Percentiles rank a stretch among this genome's conserved stretches.
phyloP scores from a whole-genome alignment of 2,797 vertebrate species.

The Aulostomus chinensis region DNA sequence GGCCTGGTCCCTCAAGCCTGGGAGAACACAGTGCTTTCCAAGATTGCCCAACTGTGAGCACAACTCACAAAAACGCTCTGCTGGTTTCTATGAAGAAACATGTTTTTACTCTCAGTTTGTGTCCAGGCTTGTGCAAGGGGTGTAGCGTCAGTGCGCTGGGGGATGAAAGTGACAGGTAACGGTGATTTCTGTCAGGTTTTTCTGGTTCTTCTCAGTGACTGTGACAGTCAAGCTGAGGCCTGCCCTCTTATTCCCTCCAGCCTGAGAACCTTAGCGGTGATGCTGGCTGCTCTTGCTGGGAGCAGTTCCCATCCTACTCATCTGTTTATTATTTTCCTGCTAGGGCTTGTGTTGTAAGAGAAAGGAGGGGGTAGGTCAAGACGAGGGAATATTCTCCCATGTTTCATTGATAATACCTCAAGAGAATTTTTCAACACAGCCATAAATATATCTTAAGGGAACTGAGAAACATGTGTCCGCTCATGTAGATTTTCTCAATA shows the following conservation, averaged over 20 bases:
- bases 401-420: conserved; percentile 67
- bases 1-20: conserved; percentile 39
- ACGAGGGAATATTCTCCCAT: conserved; percentile 66
- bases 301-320: conserved; percentile 80
- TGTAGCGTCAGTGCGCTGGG: conserved; percentile 31
- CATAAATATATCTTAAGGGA: conserved; percentile 34
- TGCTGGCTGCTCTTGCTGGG: conserved; percentile 67
- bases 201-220: conserved; percentile 71
- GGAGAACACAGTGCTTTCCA: conserved; percentile 46
- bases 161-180: conserved; percentile 77
- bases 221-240: conserved; percentile 73
- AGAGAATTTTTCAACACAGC: conserved; percentile 47
- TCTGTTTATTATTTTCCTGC: conserved; percentile 86
- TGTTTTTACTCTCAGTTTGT: conserved; percentile 38
- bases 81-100: conserved; percentile 24
- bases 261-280: conserved; percentile 77
- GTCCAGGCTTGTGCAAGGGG: conserved; percentile 61
- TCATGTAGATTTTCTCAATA: conserved; percentile 11
- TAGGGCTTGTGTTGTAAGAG: conserved; percentile 76
- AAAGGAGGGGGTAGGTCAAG: conserved; percentile 50
- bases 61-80: conserved; percentile 25
- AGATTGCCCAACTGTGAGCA: conserved; percentile 55
- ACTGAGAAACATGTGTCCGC: conserved; percentile 25
- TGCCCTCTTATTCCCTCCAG: conserved; percentile 63
- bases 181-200: conserved; percentile 74